Evolutionary conservation across 2,113 vertebrate genomes (phyloP).

Genomic region (Dipodomys merriami): DNA sequence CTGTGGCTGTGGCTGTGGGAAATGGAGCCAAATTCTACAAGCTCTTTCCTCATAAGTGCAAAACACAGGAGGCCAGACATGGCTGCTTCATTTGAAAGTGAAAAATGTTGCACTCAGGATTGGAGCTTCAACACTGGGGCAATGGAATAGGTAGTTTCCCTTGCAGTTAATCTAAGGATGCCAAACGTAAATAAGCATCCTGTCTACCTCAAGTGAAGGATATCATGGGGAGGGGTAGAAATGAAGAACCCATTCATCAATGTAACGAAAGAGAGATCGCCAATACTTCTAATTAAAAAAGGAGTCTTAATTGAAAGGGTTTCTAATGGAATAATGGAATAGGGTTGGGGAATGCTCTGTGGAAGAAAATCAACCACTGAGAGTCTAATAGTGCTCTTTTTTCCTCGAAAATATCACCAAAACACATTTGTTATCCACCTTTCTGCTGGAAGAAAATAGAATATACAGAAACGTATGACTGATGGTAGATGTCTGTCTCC

Average conservation of each 20-base stretch:
- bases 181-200: slow-evolving; percentile 67
- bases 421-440: slow-evolving; percentile 51
- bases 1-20: slow-evolving; percentile 58
- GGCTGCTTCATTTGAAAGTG: slow-evolving; percentile 45
- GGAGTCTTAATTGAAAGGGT: neutral
- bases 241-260: slow-evolving; percentile 37
- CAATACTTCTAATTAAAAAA: slow-evolving; percentile 61
- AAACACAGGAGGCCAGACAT: neutral
- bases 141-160: slow-evolving; percentile 63
- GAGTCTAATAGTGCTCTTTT: neutral
- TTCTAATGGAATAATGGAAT: slow-evolving; percentile 52
- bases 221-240: slow-evolving; percentile 38
- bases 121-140: slow-evolving; percentile 41
- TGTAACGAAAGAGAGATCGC: slow-evolving; percentile 51
- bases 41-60: slow-evolving; percentile 71
- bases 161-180: slow-evolving; percentile 76
- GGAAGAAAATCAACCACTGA: slow-evolving; percentile 61
- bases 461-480: slow-evolving; percentile 62
- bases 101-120: slow-evolving; percentile 73
- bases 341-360: slow-evolving; percentile 26
- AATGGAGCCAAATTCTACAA: slow-evolving; percentile 77
- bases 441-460: neutral
- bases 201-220: slow-evolving; percentile 62
- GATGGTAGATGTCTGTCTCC: slow-evolving; percentile 60
- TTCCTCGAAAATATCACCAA: slow-evolving; percentile 63